Evolutionary conservation across 2,797 vertebrate species (phyloP).

Genomic region (Sebastes cheni): DNA sequence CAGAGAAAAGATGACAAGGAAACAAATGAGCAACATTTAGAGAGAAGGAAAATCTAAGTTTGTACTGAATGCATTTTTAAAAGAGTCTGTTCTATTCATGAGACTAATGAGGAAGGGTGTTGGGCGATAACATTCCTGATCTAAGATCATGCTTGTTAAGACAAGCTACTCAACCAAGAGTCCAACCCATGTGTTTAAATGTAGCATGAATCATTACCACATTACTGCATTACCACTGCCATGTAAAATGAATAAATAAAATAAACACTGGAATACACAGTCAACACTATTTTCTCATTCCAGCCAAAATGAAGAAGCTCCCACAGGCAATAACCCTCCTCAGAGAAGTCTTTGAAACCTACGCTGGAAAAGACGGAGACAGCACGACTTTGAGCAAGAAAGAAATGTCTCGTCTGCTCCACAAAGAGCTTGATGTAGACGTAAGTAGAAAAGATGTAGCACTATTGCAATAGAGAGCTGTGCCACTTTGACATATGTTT

Average conservation of each 20-base stretch:
- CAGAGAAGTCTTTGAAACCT: conserved; percentile 1
- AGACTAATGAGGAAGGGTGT: background rate
- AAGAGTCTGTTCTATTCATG: too few relatives aligned
- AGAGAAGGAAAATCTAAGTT: too few relatives aligned
- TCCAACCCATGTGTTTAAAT: background rate
- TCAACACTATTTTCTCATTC: conserved; percentile 1
- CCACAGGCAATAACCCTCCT: accelerated
- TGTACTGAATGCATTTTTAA: too few relatives aligned
- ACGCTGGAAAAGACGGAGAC: conserved; percentile 8
- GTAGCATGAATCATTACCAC: background rate
- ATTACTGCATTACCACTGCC: too few relatives aligned
- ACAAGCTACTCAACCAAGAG: too few relatives aligned
- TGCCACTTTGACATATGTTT: background rate
- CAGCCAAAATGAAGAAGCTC: conserved; percentile 30
- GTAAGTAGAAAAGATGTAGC: conserved; percentile 32
- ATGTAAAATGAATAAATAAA: too few relatives aligned
- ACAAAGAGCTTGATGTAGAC: background rate
- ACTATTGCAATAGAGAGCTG: background rate
- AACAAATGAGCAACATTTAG: background rate
- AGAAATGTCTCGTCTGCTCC: conserved; percentile 53
- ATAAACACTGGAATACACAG: too few relatives aligned
- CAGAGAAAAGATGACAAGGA: too few relatives aligned
- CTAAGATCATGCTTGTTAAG: too few relatives aligned
- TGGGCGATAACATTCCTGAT: too few relatives aligned
- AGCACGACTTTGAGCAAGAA: conserved; percentile 47